Evolutionary conservation across 1,140 invertebrate species (phyloP), one percentile per base, ranked within the genome.

Genomic region (Meteorus sp.): DNA sequence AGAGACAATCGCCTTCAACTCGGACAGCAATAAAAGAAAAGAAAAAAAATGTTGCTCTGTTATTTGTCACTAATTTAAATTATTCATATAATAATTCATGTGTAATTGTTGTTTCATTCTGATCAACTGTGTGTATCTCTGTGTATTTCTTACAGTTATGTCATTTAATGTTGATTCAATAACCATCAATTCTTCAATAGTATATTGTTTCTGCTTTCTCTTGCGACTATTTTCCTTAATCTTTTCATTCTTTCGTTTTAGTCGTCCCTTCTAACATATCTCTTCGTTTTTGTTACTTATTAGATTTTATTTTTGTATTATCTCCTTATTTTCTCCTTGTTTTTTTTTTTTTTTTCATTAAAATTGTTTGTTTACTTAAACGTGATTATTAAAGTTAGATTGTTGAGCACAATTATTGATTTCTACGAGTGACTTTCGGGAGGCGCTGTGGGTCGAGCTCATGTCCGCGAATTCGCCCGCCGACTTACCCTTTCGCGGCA

Each of bases 401-500:
- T 77, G 75, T 74, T 80, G 78, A 73, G 71, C 76, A 75, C 70
- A 75, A 68, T 76, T 74, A 68, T 78, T 80, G 72, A 80, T 80
- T 74, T 80, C 78, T 70, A 77, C 74, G 58, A 80, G 73, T 67
- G 77, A 80, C 66, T 79, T 79, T 69, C 78, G 70, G 58, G 77
- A 78, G 63, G 76, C 74, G 72, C 77, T 79, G 63, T 79, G 76
- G 61, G 71, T 71, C 59, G 76, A 75, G 64, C 68, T 78, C 67
- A 76, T 76, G 45, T 79, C 76, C 59, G 73, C 72, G 59, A 79
- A 79, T 61, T 79, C 78, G 31, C 75, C 70, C 15, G 72, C 74
- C 62, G 78, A 78, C 66, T 80, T 80, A 67, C 78, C 78, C 65
- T 80, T 80, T 47, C 78, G 76, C n/a, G 78, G 78, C 65, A 80